These are phyloP conservation scores for Oreochromis spilurus DNA, from an alignment of 2,113 vertebrate species.

Conservation along the genomic window DNA sequence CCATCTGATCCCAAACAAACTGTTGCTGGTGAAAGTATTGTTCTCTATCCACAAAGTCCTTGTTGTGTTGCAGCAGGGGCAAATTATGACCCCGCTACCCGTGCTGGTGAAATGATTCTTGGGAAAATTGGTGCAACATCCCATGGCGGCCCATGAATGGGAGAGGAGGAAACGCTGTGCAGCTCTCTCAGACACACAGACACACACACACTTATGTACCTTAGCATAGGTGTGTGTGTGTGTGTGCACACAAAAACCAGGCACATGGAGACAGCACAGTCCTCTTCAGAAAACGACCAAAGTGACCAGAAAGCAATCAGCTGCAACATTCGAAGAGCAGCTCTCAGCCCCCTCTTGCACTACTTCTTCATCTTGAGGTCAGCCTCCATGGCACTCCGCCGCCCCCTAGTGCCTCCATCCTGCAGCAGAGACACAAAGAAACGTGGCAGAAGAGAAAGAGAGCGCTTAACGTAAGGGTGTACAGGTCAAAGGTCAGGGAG, in stretches of 20 bases:
- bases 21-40: conserved; percentile 46
- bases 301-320: neutral
- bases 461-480: neutral
- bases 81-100: neutral
- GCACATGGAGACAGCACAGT: neutral
- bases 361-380: conserved; percentile 99
- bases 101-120: neutral
- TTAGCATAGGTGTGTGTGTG: neutral
- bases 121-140: neutral
- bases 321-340: neutral
- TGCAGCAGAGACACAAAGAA: conserved; percentile 26
- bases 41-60: neutral
- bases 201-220: neutral
- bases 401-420: conserved; percentile 96
- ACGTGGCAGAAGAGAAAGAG: neutral
- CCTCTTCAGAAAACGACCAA: conserved; percentile 7
- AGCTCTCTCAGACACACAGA: neutral
- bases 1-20: neutral
- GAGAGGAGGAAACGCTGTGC: neutral
- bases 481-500: neutral
- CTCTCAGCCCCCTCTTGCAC: neutral
- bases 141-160: neutral
- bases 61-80: neutral
- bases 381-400: conserved; percentile 97
- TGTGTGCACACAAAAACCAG: neutral